phyloP scores from a whole-genome alignment of 2,888 invertebrate species.

The Caenorhabditis doughertyi region DNA sequence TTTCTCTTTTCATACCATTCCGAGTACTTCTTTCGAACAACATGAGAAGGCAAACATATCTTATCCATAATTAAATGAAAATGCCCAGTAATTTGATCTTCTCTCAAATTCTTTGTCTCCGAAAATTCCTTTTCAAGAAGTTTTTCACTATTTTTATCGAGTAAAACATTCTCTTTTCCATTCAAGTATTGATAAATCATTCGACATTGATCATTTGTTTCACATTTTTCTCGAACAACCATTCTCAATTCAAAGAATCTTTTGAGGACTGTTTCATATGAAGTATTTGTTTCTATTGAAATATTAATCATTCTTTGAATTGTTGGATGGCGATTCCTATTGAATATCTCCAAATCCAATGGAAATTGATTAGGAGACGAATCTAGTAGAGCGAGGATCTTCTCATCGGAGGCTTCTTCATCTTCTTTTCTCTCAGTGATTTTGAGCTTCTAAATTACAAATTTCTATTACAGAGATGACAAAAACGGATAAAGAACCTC shows the following conservation, averaged over 20 bases:
- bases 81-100: background rate
- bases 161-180: constrained; percentile 5
- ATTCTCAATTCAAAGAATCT: constrained; percentile 12
- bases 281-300: background rate
- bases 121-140: background rate
- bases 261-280: constrained; percentile 3
- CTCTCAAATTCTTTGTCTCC: background rate
- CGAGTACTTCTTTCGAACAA: constrained; percentile 1
- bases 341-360: background rate
- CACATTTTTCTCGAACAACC: constrained; percentile 10
- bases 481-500: too few relatives aligned
- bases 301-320: background rate
- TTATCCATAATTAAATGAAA: constrained; percentile 21
- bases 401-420: background rate
- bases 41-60: constrained; percentile 1
- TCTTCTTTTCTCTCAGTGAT: background rate
- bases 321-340: constrained; percentile 1
- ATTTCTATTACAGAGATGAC: too few relatives aligned
- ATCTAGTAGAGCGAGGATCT: background rate
- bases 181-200: constrained; percentile 7
- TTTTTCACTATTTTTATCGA: background rate
- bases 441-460: too few relatives aligned
- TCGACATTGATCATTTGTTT: constrained; percentile 3
- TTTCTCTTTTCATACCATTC: background rate
- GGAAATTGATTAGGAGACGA: background rate